Conservation (phyloP, 2,888 invertebrate species). For the Drosophila limbata region DNA sequence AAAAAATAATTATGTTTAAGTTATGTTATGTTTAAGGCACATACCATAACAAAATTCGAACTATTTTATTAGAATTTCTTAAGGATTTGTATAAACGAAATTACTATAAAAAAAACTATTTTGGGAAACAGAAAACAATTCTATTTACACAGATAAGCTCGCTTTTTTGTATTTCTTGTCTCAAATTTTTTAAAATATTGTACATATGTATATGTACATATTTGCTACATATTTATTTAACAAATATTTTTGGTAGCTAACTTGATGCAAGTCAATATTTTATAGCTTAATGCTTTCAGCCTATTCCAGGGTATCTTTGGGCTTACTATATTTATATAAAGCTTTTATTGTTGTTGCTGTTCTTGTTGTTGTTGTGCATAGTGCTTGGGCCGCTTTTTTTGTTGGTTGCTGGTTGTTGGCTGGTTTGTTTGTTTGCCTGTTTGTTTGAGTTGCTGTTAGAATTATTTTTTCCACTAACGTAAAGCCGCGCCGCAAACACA, state of each 20-base stretch:
- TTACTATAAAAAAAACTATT: neutral
- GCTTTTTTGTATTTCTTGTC: too few species aligned
- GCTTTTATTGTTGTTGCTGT: conserved; percentile 17
- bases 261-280: neutral
- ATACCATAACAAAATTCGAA: too few species aligned
- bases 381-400: conserved; percentile 73
- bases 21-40: too few species aligned
- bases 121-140: neutral
- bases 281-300: neutral
- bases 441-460: conserved; percentile 82
- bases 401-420: conserved; percentile 70
- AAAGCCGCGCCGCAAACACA: conserved; percentile 70
- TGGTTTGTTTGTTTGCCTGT: conserved; percentile 72
- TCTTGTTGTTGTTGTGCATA: conserved; percentile 16
- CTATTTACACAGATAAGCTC: too few species aligned
- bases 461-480: conserved; percentile 79
- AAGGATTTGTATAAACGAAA: too few species aligned
- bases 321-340: neutral
- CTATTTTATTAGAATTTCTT: too few species aligned
- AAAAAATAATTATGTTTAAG: too few species aligned
- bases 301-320: conserved; percentile 20
- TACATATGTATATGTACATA: too few species aligned
- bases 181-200: too few species aligned
- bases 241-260: neutral
- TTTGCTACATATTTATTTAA: neutral